A percentile compares a stretch with the other conserved stretches of the same genome.
phyloP scores from a whole-genome alignment of 2,888 invertebrate species.

The Drymonia ruficornis region DNA sequence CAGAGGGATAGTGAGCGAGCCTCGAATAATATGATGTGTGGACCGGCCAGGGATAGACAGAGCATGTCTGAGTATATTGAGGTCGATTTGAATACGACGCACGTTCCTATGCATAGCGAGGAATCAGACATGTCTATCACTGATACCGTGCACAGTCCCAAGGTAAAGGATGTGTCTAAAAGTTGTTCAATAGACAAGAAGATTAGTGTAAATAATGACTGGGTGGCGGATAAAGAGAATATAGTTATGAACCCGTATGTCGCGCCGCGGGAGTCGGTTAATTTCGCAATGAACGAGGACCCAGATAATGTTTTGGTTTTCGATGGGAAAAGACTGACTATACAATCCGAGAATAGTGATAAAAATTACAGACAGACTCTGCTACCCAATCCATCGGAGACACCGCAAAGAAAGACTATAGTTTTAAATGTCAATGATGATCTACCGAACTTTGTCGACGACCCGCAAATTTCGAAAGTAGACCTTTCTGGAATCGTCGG shows the following conservation, averaged over 20 bases:
- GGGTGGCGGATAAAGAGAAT: conserved; percentile 72
- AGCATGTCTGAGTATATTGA: conserved; percentile 68
- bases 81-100: conserved; percentile 67
- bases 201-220: conserved; percentile 44
- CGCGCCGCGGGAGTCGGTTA: conserved; percentile 53
- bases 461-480: conserved; percentile 26
- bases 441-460: conserved; percentile 60
- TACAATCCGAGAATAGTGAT: conserved; percentile 50
- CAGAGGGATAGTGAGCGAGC: conserved; percentile 55
- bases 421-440: conserved; percentile 64
- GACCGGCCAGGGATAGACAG: conserved; percentile 41
- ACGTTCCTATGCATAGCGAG: conserved; percentile 44
- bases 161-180: conserved; percentile 59
- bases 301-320: conserved; percentile 67
- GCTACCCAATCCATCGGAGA: conserved; percentile 24
- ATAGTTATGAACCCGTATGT: conserved; percentile 67
- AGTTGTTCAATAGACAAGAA: conserved; percentile 43
- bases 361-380: conserved; percentile 38
- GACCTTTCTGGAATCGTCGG: conserved; percentile 16
- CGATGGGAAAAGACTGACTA: conserved; percentile 66
- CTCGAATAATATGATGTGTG: conserved; percentile 43
- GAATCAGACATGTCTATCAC: conserved; percentile 75
- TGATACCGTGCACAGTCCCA: conserved; percentile 61
- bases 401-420: conserved; percentile 60
- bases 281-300: conserved; percentile 62